Evolutionary conservation across 2,888 invertebrate species (phyloP).

Genomic region (Philaethria dido): DNA sequence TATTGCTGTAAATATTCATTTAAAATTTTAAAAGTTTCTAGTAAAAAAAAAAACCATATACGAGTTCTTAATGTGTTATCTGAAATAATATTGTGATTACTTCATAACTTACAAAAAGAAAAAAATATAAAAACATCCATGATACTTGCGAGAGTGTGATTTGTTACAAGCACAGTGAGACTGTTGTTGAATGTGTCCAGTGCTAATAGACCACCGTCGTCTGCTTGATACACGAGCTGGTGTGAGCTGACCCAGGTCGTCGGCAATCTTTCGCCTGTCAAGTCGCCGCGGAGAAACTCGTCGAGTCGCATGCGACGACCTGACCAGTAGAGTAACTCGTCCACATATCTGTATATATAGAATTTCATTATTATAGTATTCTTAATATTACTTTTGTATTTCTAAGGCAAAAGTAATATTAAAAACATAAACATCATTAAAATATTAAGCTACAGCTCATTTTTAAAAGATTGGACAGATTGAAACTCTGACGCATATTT

Average conservation of each 20-base stretch:
- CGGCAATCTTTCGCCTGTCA: conserved; percentile 88
- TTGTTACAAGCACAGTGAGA: conserved; percentile 91
- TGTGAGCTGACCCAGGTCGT: conserved; percentile 92
- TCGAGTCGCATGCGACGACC: conserved; percentile 93
- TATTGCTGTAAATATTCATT: conserved; percentile 17
- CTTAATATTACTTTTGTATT: not conserved
- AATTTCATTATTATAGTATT: not conserved
- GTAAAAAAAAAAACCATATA: not conserved
- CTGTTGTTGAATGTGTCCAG: conserved; percentile 91
- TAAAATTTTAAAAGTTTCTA: not conserved
- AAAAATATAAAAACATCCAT: not conserved
- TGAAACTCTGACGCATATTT: not conserved
- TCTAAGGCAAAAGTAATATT: not conserved
- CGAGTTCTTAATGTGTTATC: not conserved
- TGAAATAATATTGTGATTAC: not conserved
- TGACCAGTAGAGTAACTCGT: conserved; percentile 94
- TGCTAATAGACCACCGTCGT: conserved; percentile 92
- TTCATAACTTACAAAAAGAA: not conserved
- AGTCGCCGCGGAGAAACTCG: conserved; percentile 91
- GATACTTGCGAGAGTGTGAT: conserved; percentile 91
- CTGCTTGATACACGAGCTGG: conserved; percentile 93
- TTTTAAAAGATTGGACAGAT: not conserved
- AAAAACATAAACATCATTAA: too few relatives aligned
- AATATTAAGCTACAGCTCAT: too few relatives aligned
- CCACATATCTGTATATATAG: conserved; percentile 87